Conservation (phyloP, 2,888 invertebrate species). For the Sinotaia quadrata region DNA sequence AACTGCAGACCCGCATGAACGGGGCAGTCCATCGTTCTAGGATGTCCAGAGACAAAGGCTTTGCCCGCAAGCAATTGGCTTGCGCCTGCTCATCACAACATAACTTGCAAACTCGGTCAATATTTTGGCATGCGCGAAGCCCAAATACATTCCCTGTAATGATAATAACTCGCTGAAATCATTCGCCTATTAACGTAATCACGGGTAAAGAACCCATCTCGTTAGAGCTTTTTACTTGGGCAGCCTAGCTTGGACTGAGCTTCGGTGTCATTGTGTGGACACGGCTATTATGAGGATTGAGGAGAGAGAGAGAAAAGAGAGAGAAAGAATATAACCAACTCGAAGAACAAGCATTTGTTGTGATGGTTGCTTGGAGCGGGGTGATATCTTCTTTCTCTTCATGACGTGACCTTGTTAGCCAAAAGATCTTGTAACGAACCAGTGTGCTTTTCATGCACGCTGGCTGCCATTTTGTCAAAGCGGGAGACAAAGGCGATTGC, state of each 20-base stretch:
- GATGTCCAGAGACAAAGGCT: not conserved
- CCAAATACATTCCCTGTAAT: conserved; percentile 15
- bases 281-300: not conserved
- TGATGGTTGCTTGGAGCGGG: no score
- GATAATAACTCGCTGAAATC: conserved; percentile 17
- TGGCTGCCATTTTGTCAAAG: conserved; percentile 6
- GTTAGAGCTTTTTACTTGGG: conserved; percentile 10
- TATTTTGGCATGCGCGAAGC: conserved; percentile 8
- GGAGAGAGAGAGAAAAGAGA: not conserved
- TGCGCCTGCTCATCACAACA: not conserved
- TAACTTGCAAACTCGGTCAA: conserved; percentile 14
- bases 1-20: not conserved
- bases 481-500: conserved; percentile 13
- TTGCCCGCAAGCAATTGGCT: not conserved
- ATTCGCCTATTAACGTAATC: conserved; percentile 16
- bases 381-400: no score
- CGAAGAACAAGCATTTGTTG: no score
- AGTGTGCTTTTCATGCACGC: conserved; percentile 14
- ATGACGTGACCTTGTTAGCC: not conserved
- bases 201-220: conserved; percentile 4
- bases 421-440: not conserved
- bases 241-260: not conserved
- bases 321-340: not conserved
- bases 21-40: not conserved
- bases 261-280: not conserved